Conservation (phyloP, 2,797 vertebrate species). For the Paramormyrops hopkinsi region DNA sequence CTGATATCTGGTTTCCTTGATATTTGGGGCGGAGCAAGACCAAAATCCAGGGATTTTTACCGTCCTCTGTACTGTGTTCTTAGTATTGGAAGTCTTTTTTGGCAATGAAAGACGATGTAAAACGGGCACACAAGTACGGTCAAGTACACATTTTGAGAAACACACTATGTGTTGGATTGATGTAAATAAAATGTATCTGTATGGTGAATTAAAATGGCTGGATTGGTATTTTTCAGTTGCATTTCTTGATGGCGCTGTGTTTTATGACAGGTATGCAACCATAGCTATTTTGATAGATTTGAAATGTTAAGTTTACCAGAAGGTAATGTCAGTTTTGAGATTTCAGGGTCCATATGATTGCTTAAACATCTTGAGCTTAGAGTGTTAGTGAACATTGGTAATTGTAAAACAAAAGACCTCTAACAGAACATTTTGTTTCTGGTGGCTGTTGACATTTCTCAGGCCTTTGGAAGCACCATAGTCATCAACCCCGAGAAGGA, state of each 20-base stretch:
- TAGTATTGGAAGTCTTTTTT: background rate
- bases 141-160: background rate
- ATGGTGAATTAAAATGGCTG: background rate
- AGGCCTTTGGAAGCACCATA: constrained; percentile 98
- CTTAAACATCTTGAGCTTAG: background rate
- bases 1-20: background rate
- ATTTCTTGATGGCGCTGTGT: background rate
- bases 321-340: background rate
- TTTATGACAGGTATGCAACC: background rate
- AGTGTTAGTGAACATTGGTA: background rate
- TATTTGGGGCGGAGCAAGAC: background rate
- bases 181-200: background rate
- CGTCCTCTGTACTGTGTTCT: background rate
- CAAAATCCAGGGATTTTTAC: background rate
- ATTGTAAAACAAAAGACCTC: background rate
- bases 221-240: background rate
- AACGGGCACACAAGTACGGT: background rate
- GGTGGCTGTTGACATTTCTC: constrained; percentile 15
- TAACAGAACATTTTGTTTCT: background rate
- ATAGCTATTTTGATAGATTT: background rate
- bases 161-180: background rate
- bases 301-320: background rate
- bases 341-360: background rate
- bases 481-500: constrained; percentile 99
- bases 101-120: background rate